phyloP scores from a whole-genome alignment of 2,113 vertebrate genomes.

The Melanocharis versteri region DNA sequence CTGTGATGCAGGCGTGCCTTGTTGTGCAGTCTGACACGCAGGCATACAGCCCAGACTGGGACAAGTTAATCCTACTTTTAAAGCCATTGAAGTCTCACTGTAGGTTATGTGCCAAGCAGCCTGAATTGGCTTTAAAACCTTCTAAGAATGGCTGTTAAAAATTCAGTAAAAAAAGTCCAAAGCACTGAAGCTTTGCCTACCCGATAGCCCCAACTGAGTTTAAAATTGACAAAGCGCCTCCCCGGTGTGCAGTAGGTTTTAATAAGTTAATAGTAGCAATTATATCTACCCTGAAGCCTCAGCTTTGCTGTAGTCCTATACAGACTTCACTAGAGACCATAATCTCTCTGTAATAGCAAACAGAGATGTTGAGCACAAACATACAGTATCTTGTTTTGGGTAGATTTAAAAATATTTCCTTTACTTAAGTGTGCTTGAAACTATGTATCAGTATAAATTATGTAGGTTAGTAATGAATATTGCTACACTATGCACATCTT shows the following conservation, averaged over 20 bases:
- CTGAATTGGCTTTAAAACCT: not conserved
- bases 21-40: not conserved
- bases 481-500: not conserved
- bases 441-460: not conserved
- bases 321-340: not conserved
- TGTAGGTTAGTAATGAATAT: not conserved
- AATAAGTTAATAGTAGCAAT: not conserved
- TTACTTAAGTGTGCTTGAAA: not conserved
- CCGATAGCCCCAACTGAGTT: not conserved
- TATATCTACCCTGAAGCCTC: not conserved
- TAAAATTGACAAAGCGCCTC: not conserved
- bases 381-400: not conserved
- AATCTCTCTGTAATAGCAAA: not conserved
- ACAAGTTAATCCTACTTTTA: not conserved
- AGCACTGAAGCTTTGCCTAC: not conserved
- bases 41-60: rapidly evolving
- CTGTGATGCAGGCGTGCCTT: not conserved
- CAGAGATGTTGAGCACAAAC: not conserved
- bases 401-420: not conserved
- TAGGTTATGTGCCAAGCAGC: not conserved
- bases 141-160: not conserved
- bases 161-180: not conserved
- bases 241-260: not conserved
- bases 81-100: not conserved
- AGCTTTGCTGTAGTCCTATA: not conserved